Evolutionary conservation across 2,888 invertebrate genomes (phyloP).

Genomic region (Scaptomyza tumidula): DNA sequence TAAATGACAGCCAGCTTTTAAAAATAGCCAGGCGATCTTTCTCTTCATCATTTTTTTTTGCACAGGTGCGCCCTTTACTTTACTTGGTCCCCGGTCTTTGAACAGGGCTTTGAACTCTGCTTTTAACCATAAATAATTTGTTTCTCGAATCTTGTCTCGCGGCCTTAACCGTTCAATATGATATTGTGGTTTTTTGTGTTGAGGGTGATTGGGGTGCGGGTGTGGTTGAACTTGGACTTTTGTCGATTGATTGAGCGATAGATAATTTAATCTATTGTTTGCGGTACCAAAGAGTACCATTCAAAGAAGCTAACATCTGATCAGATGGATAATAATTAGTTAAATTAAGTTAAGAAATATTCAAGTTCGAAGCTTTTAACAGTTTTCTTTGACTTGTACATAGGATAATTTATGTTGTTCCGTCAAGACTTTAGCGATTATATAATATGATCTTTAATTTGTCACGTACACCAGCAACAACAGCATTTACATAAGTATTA

Average conservation of each 20-base stretch:
- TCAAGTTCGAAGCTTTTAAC: not conserved
- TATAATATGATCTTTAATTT: slow-evolving; percentile 1
- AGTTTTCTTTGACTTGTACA: not conserved
- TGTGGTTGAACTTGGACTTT: slow-evolving; percentile 49
- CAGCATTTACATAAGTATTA: slow-evolving; percentile 6
- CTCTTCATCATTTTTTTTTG: slow-evolving; percentile 25
- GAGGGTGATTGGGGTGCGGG: slow-evolving; percentile 17
- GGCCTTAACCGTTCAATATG: slow-evolving; percentile 63
- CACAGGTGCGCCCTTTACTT: slow-evolving; percentile 35
- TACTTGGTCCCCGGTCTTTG: slow-evolving; percentile 45
- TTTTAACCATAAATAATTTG: slow-evolving; percentile 1
- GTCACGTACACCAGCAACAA: slow-evolving; percentile 28
- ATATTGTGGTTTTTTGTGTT: slow-evolving; percentile 15
- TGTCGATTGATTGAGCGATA: slow-evolving; percentile 48
- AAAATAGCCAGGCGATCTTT: slow-evolving; percentile 60
- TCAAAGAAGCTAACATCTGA: slow-evolving; percentile 12
- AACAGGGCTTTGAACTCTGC: slow-evolving; percentile 66
- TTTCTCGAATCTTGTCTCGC: slow-evolving; percentile 1
- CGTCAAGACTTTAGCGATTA: too few relatives aligned
- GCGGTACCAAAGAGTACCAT: not conserved
- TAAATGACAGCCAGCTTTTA: slow-evolving; percentile 64
- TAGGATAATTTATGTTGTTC: too few relatives aligned
- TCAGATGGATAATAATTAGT: not conserved
- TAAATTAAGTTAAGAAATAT: not conserved
- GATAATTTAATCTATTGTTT: slow-evolving; percentile 23